These are phyloP conservation scores for cattle (Bos taurus) DNA, from an alignment of 2,113 vertebrate species.

Conservation along the genomic window DNA sequence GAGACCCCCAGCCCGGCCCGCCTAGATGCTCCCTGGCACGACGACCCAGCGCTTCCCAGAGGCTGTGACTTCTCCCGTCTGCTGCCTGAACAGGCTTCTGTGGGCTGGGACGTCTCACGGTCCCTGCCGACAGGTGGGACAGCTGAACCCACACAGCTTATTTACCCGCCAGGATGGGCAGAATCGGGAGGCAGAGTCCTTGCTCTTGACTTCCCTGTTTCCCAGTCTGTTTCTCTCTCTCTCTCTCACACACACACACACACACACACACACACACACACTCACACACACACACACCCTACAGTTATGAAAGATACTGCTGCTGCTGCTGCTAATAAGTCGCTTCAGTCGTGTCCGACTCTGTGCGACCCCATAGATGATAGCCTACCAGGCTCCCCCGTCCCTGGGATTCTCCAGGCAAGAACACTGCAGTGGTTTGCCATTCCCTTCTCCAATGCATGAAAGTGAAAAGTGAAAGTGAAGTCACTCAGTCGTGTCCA, in stretches of 20 bases:
- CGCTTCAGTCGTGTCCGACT: rapidly evolving
- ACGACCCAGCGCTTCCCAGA: rapidly evolving
- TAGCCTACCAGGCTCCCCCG: too few species aligned
- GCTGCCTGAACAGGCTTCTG: rapidly evolving
- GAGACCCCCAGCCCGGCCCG: rapidly evolving
- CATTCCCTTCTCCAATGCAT: too few species aligned
- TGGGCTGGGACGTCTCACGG: rapidly evolving
- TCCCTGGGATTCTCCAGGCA: too few species aligned
- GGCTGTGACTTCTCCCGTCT: rapidly evolving
- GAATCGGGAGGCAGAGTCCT: not conserved
- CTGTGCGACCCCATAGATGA: rapidly evolving
- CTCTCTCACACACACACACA: not conserved
- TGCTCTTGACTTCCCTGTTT: not conserved
- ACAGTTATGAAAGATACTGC: not conserved
- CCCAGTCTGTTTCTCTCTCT: not conserved
- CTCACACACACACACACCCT: not conserved
- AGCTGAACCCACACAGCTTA: not conserved
- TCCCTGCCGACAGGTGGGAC: rapidly evolving
- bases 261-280: not conserved
- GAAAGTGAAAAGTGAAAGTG: too few species aligned
- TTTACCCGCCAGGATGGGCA: rapidly evolving
- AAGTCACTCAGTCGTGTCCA: too few species aligned
- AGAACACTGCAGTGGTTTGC: too few species aligned
- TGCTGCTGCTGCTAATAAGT: too few species aligned
- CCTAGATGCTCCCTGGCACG: rapidly evolving